Percentiles rank a stretch among this genome's conserved stretches.
These are phyloP conservation scores for Thalassophryne amazonica DNA, from an alignment of 2,797 vertebrate genomes.

Conservation along the genomic window DNA sequence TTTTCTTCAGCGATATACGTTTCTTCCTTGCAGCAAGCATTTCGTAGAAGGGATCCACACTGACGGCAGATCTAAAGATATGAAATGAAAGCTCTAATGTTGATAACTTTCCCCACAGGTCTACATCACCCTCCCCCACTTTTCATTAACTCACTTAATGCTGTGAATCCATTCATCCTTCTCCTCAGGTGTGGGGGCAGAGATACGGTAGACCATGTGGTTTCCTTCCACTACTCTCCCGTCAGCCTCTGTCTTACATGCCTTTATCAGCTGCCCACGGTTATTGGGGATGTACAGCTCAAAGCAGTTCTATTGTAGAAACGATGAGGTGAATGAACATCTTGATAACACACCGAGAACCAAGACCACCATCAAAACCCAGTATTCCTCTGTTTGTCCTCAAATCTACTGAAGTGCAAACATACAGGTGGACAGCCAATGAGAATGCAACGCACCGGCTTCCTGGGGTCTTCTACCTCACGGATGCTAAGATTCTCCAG, in stretches of 20 bases:
- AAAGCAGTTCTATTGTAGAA: constrained; percentile 85
- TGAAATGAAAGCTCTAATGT: constrained; percentile 5
- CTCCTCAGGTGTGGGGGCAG: constrained; percentile 90
- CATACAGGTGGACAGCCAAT: no score
- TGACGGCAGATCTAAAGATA: constrained; percentile 85
- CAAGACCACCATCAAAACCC: no score
- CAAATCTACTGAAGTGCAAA: no score
- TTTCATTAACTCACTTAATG: constrained; percentile 81
- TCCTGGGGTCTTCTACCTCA: constrained; percentile 93
- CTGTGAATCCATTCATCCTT: constrained; percentile 96
- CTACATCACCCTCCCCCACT: neutral
- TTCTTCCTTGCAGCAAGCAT: constrained; percentile 94
- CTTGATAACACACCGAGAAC: no score
- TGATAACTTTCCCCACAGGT: no score
- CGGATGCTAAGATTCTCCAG: constrained; percentile 94
- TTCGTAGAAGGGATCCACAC: constrained; percentile 94
- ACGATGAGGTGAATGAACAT: neutral
- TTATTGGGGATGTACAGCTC: constrained; percentile 95
- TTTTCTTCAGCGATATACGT: constrained; percentile 94
- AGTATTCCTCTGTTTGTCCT: no score
- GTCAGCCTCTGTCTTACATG: constrained; percentile 87
- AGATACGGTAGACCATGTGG: constrained; percentile 90
- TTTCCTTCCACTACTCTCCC: constrained; percentile 93
- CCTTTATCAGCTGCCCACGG: constrained; percentile 94
- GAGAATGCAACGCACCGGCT: constrained; percentile 87